These are phyloP conservation scores for Acrobasis suavella DNA, from an alignment of 2,888 invertebrate species.

Conservation along the genomic window DNA sequence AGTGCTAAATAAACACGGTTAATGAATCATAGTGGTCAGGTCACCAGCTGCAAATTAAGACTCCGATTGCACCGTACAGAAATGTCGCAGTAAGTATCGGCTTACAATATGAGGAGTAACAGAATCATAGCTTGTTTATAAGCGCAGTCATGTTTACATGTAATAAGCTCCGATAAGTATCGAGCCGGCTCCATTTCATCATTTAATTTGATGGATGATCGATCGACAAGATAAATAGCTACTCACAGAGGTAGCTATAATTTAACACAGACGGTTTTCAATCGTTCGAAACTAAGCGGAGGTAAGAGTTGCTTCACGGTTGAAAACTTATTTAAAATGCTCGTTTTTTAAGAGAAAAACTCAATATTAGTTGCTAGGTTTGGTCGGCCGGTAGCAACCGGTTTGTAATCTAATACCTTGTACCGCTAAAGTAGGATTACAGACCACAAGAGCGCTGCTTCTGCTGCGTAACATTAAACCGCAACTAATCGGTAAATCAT, in stretches of 20 bases:
- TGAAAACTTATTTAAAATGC: slow-evolving; percentile 16
- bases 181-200: slow-evolving; percentile 17
- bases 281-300: slow-evolving; percentile 13
- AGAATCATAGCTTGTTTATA: slow-evolving; percentile 35
- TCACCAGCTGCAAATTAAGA: slow-evolving; percentile 67
- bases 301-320: slow-evolving; percentile 20
- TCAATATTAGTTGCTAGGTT: slow-evolving; percentile 15
- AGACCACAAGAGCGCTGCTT: slow-evolving; percentile 20
- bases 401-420: slow-evolving; percentile 19
- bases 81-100: slow-evolving; percentile 49
- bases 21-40: slow-evolving; percentile 64
- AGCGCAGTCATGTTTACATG: slow-evolving; percentile 16
- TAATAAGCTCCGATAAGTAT: slow-evolving; percentile 18
- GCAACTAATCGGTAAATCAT: slow-evolving; percentile 22
- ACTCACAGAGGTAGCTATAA: slow-evolving; percentile 17
- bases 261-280: slow-evolving; percentile 18
- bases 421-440: slow-evolving; percentile 16
- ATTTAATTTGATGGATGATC: slow-evolving; percentile 20
- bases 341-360: slow-evolving; percentile 17
- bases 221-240: slow-evolving; percentile 16
- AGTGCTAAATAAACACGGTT: slow-evolving; percentile 44
- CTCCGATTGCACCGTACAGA: slow-evolving; percentile 60
- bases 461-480: slow-evolving; percentile 20
- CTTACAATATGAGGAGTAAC: slow-evolving; percentile 58
- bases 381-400: slow-evolving; percentile 12